Conservation (phyloP, 2,113 vertebrate genomes). For the Sinocyclocheilus grahami region DNA sequence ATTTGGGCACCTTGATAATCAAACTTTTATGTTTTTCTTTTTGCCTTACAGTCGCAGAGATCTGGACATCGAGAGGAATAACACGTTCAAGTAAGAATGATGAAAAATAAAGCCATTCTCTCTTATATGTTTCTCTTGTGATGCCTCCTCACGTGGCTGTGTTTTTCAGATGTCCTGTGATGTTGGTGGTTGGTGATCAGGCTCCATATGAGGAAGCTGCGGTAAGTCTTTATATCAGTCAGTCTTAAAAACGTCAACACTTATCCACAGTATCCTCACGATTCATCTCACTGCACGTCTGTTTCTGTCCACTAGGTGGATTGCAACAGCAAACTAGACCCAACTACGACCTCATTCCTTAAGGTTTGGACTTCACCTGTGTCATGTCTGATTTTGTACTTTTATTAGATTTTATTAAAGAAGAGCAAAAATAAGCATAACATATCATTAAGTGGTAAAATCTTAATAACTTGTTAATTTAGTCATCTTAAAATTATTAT, state of each 20-base stretch:
- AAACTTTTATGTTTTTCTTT: background rate
- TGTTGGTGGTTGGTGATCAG: constrained; percentile 92
- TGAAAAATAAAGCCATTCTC: background rate
- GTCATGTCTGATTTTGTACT: no score
- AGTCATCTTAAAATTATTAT: no score
- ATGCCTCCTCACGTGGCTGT: background rate
- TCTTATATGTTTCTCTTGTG: background rate
- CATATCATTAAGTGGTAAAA: no score
- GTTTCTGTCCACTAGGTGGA: constrained; percentile 78
- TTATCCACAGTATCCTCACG: no score
- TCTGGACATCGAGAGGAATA: constrained; percentile 82
- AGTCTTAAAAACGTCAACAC: no score
- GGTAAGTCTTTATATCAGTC: constrained; percentile 70
- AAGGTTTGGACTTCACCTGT: constrained; percentile 67
- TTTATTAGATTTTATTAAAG: background rate
- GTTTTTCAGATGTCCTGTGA: constrained; percentile 84
- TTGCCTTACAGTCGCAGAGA: constrained; percentile 80
- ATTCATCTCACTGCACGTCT: background rate
- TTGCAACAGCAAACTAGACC: constrained; percentile 85
- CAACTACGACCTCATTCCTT: constrained; percentile 84
- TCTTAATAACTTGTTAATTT: no score
- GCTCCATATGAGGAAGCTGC: constrained; percentile 91
- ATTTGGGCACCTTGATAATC: background rate
- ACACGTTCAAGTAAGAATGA: constrained; percentile 74
- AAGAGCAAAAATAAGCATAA: background rate